Percentiles rank a stretch among this genome's conserved stretches.
Evolutionary conservation across 2,888 invertebrate genomes (phyloP).

Genomic region (Drepana falcataria): DNA sequence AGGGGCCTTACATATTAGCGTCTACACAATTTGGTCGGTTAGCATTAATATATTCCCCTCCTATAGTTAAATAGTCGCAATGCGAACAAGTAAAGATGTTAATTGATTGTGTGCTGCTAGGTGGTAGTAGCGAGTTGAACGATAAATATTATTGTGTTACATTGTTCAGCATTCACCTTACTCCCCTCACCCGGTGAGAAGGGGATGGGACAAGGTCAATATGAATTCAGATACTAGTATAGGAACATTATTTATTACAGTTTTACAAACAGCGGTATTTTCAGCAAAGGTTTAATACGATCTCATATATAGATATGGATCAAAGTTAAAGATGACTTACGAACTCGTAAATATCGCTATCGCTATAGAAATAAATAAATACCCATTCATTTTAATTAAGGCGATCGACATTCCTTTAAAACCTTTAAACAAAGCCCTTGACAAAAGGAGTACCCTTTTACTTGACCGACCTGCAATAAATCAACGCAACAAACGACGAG

Average conservation of each 20-base stretch:
- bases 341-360: conserved; percentile 27
- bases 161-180: conserved; percentile 40
- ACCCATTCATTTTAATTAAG: background rate
- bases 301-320: conserved; percentile 31
- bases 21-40: conserved; percentile 38
- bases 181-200: conserved; percentile 36
- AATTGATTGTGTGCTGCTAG: conserved; percentile 34
- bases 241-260: conserved; percentile 39
- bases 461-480: conserved; percentile 36
- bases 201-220: conserved; percentile 48
- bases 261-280: conserved; percentile 28
- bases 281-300: conserved; percentile 36
- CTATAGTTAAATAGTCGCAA: conserved; percentile 34
- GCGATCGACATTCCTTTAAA: conserved; percentile 25
- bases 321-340: conserved; percentile 27
- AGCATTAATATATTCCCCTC: conserved; percentile 35
- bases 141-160: conserved; percentile 32
- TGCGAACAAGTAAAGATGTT: conserved; percentile 35
- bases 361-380: conserved; percentile 29
- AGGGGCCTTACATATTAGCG: conserved; percentile 19
- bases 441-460: conserved; percentile 16
- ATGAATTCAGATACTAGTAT: conserved; percentile 31
- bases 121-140: conserved; percentile 18
- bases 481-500: conserved; percentile 39
- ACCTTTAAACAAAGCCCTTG: conserved; percentile 34